Evolutionary conservation across 2,113 vertebrate genomes (phyloP).

Genomic region (Rhinolophus sinicus): DNA sequence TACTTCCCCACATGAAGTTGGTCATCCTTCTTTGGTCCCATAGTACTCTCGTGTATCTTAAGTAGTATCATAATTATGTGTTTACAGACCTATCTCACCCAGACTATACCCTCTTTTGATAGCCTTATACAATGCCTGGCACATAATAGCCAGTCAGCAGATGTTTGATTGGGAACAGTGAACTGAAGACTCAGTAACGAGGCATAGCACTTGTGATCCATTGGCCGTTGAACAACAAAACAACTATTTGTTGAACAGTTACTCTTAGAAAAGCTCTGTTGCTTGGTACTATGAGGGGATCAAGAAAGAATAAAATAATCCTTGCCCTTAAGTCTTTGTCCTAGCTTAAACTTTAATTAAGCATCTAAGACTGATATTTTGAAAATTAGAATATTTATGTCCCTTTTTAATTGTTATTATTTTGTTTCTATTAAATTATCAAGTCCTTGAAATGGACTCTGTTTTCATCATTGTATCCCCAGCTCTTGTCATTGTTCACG

Average conservation of each 20-base stretch:
- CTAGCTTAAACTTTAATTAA: constrained; percentile 16
- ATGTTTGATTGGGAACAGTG: constrained; percentile 4
- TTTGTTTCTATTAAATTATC: not conserved
- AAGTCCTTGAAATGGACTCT: not conserved
- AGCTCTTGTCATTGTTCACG: not conserved
- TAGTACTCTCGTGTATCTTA: not conserved
- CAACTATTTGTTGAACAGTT: constrained; percentile 8
- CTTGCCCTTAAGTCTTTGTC: not conserved
- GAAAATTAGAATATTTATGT: not conserved
- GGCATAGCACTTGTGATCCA: not conserved
- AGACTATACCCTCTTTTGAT: not conserved
- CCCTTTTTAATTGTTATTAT: not conserved
- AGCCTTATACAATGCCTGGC: constrained; percentile 30
- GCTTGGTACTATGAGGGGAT: not conserved
- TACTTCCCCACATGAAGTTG: not conserved
- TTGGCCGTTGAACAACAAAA: not conserved
- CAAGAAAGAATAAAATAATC: constrained; percentile 8
- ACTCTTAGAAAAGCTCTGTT: not conserved
- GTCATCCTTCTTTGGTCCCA: not conserved
- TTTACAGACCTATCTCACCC: not conserved
- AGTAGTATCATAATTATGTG: not conserved
- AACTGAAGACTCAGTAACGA: not conserved
- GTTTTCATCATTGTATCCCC: not conserved
- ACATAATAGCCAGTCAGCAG: not conserved
- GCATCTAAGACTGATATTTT: not conserved